Conservation (phyloP, 2,113 vertebrate genomes). For the Progne subis region DNA sequence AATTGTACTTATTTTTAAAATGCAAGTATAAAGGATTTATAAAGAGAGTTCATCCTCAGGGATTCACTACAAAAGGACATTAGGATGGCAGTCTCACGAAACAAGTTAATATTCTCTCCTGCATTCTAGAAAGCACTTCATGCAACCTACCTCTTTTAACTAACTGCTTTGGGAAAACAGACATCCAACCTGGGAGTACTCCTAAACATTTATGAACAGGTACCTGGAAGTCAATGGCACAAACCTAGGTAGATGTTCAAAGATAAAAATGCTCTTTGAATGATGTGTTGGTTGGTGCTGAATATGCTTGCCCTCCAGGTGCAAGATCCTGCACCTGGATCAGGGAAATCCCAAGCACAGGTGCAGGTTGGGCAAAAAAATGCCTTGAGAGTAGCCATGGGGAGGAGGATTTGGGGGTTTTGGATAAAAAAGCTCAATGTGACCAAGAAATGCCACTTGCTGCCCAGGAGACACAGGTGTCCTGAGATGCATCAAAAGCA, state of each 20-base stretch:
- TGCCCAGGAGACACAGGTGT: background rate
- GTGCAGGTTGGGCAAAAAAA: background rate
- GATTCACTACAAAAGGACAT: background rate
- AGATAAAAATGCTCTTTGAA: background rate
- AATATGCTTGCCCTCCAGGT: background rate
- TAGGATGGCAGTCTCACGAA: background rate
- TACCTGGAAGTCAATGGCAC: background rate
- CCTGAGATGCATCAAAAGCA: background rate
- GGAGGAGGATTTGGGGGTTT: background rate
- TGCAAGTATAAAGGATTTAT: background rate
- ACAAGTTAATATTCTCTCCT: background rate
- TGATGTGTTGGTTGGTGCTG: background rate
- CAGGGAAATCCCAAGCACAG: background rate
- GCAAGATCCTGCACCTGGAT: background rate
- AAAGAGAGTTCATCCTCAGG: background rate
- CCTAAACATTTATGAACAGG: background rate
- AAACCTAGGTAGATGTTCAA: background rate
- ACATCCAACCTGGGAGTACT: background rate
- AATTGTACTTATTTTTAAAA: background rate
- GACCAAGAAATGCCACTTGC: background rate
- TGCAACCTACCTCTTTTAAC: background rate
- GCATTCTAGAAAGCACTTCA: background rate
- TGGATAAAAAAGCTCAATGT: background rate
- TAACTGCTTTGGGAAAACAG: background rate
- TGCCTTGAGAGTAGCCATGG: accelerated